Evolutionary conservation across 2,113 vertebrate genomes (phyloP).

Genomic region (Percopsis transmontana): DNA sequence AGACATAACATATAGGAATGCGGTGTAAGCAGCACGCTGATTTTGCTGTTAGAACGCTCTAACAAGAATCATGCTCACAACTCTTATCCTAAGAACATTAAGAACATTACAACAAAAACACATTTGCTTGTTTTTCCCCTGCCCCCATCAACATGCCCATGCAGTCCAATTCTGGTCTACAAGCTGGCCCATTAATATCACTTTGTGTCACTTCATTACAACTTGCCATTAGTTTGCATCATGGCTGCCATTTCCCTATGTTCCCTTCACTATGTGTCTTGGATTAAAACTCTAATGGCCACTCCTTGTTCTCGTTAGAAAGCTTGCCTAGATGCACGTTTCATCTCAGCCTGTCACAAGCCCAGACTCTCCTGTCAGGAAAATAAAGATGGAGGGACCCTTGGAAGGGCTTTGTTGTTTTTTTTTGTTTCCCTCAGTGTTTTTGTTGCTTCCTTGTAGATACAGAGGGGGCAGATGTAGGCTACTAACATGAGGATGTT

Average conservation of each 20-base stretch:
- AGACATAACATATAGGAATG: slow-evolving; percentile 33
- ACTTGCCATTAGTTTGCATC: slow-evolving; percentile 66
- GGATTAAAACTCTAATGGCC: slow-evolving; percentile 68
- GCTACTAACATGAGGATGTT: too few relatives aligned
- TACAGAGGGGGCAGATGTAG: too few relatives aligned
- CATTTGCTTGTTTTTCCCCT: slow-evolving; percentile 26
- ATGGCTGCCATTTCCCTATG: slow-evolving; percentile 50
- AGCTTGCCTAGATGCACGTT: slow-evolving; percentile 63
- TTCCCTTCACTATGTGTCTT: slow-evolving; percentile 42
- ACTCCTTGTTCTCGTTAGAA: slow-evolving; percentile 73
- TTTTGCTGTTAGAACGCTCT: slow-evolving; percentile 39
- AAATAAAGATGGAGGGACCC: slow-evolving; percentile 67
- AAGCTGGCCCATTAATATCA: slow-evolving; percentile 69
- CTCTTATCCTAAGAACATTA: slow-evolving; percentile 43
- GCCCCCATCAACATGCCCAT: slow-evolving; percentile 34
- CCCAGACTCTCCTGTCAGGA: slow-evolving; percentile 59
- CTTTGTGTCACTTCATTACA: slow-evolving; percentile 72
- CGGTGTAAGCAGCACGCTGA: slow-evolving; percentile 31
- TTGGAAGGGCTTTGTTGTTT: slow-evolving; percentile 41
- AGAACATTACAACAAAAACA: slow-evolving; percentile 45
- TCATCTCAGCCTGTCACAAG: slow-evolving; percentile 68
- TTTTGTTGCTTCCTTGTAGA: slow-evolving; percentile 35
- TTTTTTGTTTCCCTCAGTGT: slow-evolving; percentile 9
- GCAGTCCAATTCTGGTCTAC: slow-evolving; percentile 42
- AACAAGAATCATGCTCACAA: slow-evolving; percentile 48